phyloP scores from a whole-genome alignment of 2,113 vertebrate genomes.

The Seriola rivoliana region DNA sequence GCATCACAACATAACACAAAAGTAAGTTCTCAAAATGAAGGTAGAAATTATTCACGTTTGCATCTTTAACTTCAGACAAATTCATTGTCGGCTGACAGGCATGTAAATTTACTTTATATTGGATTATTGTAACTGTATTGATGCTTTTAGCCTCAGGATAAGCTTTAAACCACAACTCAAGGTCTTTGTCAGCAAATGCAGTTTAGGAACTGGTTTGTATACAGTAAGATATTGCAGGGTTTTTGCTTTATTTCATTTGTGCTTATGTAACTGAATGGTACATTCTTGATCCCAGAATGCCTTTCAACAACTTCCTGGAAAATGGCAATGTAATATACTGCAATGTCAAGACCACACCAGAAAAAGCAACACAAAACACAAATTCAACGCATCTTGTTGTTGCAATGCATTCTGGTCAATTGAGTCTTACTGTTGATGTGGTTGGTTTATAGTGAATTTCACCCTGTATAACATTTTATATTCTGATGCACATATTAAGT shows the following conservation, averaged over 20 bases:
- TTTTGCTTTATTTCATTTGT: not conserved
- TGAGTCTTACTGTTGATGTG: not conserved
- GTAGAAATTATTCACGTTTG: not conserved
- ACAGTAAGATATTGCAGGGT: not conserved
- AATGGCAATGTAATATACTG: not conserved
- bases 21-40: not conserved
- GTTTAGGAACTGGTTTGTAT: not conserved
- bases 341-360: not conserved
- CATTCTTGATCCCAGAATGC: not conserved
- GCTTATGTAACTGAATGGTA: not conserved
- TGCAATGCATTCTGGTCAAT: constrained; percentile 1
- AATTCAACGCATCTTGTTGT: not conserved
- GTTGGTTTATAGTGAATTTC: not conserved
- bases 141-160: not conserved
- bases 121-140: not conserved
- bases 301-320: not conserved
- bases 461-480: not conserved
- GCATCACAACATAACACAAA: not conserved
- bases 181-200: not conserved
- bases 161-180: not conserved
- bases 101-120: not conserved
- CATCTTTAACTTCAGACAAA: not conserved
- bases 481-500: not conserved
- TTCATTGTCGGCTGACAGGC: not conserved
- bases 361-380: not conserved